Evolutionary conservation across 2,888 invertebrate genomes (phyloP).

Genomic region (Parthenolecanium corni): DNA sequence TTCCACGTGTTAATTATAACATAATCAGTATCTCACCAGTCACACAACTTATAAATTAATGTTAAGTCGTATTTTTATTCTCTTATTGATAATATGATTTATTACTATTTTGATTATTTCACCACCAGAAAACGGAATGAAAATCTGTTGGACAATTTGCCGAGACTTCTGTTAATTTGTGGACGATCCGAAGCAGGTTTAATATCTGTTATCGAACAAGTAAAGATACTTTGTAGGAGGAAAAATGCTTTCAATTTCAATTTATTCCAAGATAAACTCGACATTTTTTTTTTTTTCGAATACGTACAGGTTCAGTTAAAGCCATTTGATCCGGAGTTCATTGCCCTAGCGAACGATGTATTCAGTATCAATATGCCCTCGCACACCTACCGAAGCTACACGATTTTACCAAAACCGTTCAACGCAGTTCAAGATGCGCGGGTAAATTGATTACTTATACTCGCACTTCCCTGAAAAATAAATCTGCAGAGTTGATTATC

Average conservation of each 20-base stretch:
- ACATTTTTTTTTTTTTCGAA: not conserved
- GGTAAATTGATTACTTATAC: not conserved
- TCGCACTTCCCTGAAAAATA: no score
- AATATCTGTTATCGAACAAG: constrained; percentile 13
- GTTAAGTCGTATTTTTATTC: no score
- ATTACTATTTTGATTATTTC: no score
- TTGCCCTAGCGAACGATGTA: constrained; percentile 30
- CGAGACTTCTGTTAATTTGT: constrained; percentile 33
- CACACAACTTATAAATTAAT: no score
- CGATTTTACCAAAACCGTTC: constrained; percentile 6
- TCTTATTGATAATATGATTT: no score
- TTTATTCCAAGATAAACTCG: not conserved
- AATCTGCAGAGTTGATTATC: no score
- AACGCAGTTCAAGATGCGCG: not conserved
- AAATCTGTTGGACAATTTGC: constrained; percentile 25
- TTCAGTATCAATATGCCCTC: constrained; percentile 25
- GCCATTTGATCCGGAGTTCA: constrained; percentile 31
- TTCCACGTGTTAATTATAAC: no score
- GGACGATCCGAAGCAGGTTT: constrained; percentile 31
- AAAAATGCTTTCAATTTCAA: not conserved
- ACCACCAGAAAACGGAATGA: not conserved
- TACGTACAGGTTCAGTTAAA: constrained; percentile 24
- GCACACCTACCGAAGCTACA: constrained; percentile 28
- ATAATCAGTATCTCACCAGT: no score
- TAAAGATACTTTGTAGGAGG: not conserved